These are phyloP conservation scores for Temnothorax rugatulus DNA, from an alignment of 2,888 invertebrate genomes.

Conservation along the genomic window DNA sequence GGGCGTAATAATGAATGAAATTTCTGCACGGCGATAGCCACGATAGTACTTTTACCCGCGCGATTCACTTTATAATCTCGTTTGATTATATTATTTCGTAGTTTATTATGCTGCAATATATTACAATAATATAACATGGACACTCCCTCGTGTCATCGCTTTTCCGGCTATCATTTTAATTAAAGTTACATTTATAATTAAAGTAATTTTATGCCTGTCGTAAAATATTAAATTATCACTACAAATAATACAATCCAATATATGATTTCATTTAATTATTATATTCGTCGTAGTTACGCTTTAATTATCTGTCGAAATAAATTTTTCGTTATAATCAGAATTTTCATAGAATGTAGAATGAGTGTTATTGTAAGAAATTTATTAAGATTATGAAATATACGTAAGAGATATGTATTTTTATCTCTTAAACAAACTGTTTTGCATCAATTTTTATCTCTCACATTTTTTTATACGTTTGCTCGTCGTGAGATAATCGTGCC, in stretches of 20 bases:
- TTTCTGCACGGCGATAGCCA: conserved; percentile 16
- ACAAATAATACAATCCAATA: conserved; percentile 27
- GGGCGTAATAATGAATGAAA: conserved; percentile 34
- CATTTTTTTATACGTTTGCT: neutral
- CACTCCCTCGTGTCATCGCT: conserved; percentile 1
- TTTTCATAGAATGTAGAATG: neutral
- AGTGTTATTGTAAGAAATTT: neutral
- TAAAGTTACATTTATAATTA: conserved; percentile 37
- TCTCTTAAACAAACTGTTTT: neutral
- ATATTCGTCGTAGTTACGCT: neutral
- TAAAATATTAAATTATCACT: conserved; percentile 28
- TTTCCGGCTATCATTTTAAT: conserved; percentile 34
- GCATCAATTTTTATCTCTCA: neutral
- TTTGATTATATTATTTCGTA: conserved; percentile 26
- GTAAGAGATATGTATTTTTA: neutral
- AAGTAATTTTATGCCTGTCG: conserved; percentile 3
- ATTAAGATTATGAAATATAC: neutral
- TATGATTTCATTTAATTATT: conserved; percentile 25
- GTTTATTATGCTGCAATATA: conserved; percentile 30
- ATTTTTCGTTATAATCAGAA: neutral
- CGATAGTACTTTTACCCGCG: conserved; percentile 18
- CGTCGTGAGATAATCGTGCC: neutral
- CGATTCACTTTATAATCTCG: conserved; percentile 24
- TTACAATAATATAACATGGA: neutral
- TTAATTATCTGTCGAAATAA: conserved; percentile 22